phyloP scores from a whole-genome alignment of 2,113 vertebrate species.

The Laterallus jamaicensis region DNA sequence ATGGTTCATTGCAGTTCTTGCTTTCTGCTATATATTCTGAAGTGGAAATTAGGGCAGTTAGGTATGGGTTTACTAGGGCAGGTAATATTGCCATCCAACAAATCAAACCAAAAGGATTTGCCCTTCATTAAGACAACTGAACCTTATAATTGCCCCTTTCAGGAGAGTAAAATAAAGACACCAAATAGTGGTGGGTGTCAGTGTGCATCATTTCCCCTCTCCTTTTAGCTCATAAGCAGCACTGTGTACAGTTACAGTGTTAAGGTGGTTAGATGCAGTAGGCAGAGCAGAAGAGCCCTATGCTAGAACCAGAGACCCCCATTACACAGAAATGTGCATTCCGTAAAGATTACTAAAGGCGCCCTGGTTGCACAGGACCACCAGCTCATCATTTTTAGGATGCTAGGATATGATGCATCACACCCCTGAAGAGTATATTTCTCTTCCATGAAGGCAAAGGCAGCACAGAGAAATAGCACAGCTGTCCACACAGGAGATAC shows the following conservation, averaged over 20 bases:
- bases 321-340: accelerated
- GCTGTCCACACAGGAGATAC: background rate
- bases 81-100: background rate
- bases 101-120: background rate
- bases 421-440: background rate
- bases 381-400: background rate
- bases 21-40: background rate
- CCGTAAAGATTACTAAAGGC: background rate
- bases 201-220: background rate
- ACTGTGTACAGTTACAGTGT: background rate
- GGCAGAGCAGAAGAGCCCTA: background rate
- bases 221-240: background rate
- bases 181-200: background rate
- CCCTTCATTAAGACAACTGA: conserved; percentile 4
- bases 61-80: background rate
- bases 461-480: background rate
- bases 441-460: background rate
- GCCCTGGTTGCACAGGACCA: background rate
- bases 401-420: background rate
- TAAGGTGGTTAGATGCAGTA: background rate
- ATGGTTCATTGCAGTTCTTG: background rate
- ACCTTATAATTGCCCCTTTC: conserved; percentile 17
- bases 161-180: conserved; percentile 3
- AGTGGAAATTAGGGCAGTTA: background rate
- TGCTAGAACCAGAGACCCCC: background rate